A percentile compares a stretch with the other conserved stretches of the same genome.
Conservation (phyloP, 2,113 vertebrate species). For the Atlantisia rogersi region DNA sequence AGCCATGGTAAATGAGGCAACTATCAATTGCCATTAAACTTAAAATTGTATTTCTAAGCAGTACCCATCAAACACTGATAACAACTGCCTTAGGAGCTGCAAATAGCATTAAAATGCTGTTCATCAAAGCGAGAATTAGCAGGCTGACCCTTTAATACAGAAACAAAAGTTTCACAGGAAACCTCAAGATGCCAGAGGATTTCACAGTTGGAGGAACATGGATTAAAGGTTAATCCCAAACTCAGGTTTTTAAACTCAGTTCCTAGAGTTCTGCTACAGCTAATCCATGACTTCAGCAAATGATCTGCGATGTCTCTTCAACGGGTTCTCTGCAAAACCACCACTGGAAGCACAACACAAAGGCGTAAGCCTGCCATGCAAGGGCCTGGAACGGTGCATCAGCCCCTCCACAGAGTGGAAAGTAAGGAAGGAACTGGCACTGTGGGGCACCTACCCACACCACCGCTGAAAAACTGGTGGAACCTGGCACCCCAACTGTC, state of each 20-base stretch:
- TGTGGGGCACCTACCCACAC: not conserved
- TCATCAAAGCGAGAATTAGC: not conserved
- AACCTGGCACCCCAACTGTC: not conserved
- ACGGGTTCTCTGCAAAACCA: not conserved
- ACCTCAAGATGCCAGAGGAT: not conserved
- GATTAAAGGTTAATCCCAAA: constrained; percentile 21
- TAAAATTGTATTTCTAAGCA: not conserved
- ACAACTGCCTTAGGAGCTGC: not conserved
- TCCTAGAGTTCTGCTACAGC: not conserved
- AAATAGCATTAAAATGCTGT: not conserved
- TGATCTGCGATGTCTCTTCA: rapidly evolving
- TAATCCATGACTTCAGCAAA: not conserved
- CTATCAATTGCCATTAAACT: not conserved
- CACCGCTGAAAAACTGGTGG: not conserved
- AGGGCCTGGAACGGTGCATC: not conserved
- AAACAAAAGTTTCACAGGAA: not conserved
- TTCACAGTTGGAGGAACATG: not conserved
- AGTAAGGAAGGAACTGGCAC: not conserved
- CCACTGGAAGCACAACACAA: not conserved
- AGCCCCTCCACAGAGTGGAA: not conserved
- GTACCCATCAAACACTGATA: not conserved
- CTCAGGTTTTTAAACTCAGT: not conserved
- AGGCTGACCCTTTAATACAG: not conserved
- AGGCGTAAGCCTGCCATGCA: not conserved
- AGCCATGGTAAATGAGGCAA: not conserved